These are phyloP conservation scores for Watsonalla binaria DNA, from an alignment of 2,888 invertebrate genomes.

Conservation along the genomic window DNA sequence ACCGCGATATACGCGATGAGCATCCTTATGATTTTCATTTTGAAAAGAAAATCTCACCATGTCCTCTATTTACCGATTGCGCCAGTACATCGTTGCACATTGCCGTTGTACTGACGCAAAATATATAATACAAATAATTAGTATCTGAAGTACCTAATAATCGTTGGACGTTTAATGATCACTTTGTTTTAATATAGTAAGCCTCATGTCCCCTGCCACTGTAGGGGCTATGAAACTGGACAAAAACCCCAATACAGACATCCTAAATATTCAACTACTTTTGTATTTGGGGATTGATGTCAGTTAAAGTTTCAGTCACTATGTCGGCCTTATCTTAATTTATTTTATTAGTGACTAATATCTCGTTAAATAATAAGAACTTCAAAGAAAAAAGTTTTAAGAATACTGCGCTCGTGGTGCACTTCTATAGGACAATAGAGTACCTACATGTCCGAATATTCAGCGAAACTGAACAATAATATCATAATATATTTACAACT, in stretches of 20 bases:
- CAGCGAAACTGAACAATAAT: constrained; percentile 42
- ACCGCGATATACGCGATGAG: too few relatives aligned
- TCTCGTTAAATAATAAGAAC: constrained; percentile 50
- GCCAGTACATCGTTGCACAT: too few relatives aligned
- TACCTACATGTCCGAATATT: constrained; percentile 35
- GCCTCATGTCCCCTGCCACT: too few relatives aligned
- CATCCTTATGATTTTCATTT: too few relatives aligned
- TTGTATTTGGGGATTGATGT: not conserved
- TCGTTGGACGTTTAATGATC: too few relatives aligned
- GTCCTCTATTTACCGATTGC: too few relatives aligned
- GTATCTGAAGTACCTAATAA: too few relatives aligned
- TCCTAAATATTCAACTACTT: not conserved
- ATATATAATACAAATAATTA: too few relatives aligned
- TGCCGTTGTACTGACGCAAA: too few relatives aligned
- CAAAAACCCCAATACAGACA: too few relatives aligned
- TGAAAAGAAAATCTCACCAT: too few relatives aligned
- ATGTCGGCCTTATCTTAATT: constrained; percentile 37
- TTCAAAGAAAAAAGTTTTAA: constrained; percentile 38
- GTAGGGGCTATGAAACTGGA: not conserved
- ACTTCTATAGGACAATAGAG: constrained; percentile 25
- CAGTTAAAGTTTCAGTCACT: constrained; percentile 34
- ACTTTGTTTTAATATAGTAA: too few relatives aligned
- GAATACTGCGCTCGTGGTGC: constrained; percentile 59
- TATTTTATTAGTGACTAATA: constrained; percentile 36
- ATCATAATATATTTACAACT: constrained; percentile 60